Conservation (phyloP, 1,140 invertebrate species). For the Rhyacophila brunnea region DNA sequence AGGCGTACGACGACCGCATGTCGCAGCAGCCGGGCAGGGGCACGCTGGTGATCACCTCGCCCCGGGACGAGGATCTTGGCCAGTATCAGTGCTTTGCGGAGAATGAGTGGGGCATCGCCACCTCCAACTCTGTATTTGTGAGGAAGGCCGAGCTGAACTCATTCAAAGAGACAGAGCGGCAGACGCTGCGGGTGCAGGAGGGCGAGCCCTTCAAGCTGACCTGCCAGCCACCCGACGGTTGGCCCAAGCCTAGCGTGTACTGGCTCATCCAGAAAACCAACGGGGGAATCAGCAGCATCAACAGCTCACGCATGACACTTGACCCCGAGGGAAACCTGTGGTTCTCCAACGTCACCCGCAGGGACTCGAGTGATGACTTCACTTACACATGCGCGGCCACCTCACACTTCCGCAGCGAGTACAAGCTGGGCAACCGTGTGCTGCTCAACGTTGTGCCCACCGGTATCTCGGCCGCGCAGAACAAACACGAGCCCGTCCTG, state of each 20-base stretch:
- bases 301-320: conserved; percentile 88
- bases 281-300: conserved; percentile 82
- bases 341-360: conserved; percentile 89
- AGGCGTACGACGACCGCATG: conserved; percentile 90
- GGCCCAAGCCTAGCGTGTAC: conserved; percentile 90
- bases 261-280: conserved; percentile 83
- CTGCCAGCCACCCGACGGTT: conserved; percentile 90
- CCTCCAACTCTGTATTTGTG: conserved; percentile 92
- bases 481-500: conserved; percentile 70
- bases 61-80: conserved; percentile 88
- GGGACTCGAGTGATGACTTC: conserved; percentile 80
- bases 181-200: conserved; percentile 72
- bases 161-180: conserved; percentile 74
- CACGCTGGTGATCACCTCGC: conserved; percentile 85
- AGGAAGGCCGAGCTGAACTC: conserved; percentile 92
- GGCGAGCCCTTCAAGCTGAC: conserved; percentile 83
- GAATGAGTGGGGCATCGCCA: conserved; percentile 92
- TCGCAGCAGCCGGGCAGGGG: conserved; percentile 88
- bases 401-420: conserved; percentile 83
- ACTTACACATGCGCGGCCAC: conserved; percentile 88
- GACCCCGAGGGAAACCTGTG: conserved; percentile 92
- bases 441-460: conserved; percentile 74
- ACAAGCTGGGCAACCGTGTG: conserved; percentile 85
- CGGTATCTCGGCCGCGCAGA: conserved; percentile 71
- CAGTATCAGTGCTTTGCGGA: conserved; percentile 97